Base-by-base conservation (phyloP, 2,888 invertebrate genomes). In the Epicampocera succincta region DNA sequence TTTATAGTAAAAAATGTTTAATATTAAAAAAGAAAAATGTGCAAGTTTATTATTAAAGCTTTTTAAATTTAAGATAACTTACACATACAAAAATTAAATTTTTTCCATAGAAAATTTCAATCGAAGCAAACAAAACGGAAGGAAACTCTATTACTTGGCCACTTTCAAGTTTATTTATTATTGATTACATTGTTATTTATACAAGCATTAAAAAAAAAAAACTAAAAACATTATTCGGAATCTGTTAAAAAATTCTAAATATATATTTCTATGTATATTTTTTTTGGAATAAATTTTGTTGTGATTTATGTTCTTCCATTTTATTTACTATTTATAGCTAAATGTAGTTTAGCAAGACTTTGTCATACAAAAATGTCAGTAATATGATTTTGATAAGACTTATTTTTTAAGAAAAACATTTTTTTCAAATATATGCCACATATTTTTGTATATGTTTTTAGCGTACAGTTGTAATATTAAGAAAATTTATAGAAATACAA, bases 261-360 rank as follows among this genome's bases (percentile, higher is more conserved):
- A 33, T 19, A 40, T 42, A 19, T 40, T 52, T 44, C 44, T 65
- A 63, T 66, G n/a, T n/a, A n/a, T n/a, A 60, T 75, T 66, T 65
- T 80, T 82, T 77, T 56, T 61, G 17, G 19, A 74, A 38, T 38
- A 25, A 48, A 66, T 61, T 75, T 71, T 78, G 54, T 82, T 82
- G 82, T 82, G 78, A 82, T 82, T 68, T 73, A 77, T 56, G 78
- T 82, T 82, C 82, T 82, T 82, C 82, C 82, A 82, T 82, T 56
- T 77, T 42, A 66, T 66, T 63, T 56, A 29, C 33, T 61, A 42
- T 76, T 48, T 58, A 48, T 66, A 58, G 58, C 29, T 19, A 50
- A 50, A 52, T 42, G 58, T 50, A 68, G 42, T 50, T 46, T 48
- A 76, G 61, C 33, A 33, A 63, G 61, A 81, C 68, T 73, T 63